phyloP scores from a whole-genome alignment of 2,797 vertebrate species.

The Myotis findleyi region DNA sequence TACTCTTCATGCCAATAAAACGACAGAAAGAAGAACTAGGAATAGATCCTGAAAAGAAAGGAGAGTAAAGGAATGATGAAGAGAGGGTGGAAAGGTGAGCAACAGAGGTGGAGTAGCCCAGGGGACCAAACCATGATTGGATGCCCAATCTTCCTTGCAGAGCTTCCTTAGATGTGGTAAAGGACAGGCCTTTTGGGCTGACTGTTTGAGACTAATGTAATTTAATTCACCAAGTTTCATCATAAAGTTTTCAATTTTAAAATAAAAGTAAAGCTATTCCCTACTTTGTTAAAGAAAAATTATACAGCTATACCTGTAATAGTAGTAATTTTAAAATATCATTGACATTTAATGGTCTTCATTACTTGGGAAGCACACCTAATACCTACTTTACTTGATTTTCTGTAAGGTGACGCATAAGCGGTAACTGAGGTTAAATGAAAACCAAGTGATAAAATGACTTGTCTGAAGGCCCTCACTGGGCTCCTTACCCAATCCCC shows the following conservation, averaged over 20 bases:
- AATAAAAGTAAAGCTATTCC: background rate
- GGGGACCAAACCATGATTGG: background rate
- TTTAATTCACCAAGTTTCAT: background rate
- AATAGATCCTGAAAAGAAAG: background rate
- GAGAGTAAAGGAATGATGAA: accelerated
- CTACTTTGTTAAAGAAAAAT: background rate
- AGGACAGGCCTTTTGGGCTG: background rate
- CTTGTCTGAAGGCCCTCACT: no score
- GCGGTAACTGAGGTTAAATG: background rate
- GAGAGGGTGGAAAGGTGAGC: accelerated
- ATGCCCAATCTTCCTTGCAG: background rate
- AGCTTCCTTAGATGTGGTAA: accelerated
- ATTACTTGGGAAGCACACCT: background rate
- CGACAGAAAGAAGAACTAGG: accelerated
- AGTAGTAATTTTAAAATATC: background rate
- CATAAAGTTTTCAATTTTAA: background rate
- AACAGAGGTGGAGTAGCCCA: accelerated
- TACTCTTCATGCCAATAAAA: background rate
- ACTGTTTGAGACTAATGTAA: background rate
- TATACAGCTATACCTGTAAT: accelerated
- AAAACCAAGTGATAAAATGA: accelerated
- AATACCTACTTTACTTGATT: background rate
- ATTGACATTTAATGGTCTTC: background rate
- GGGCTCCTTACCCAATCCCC: accelerated
- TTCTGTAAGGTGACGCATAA: background rate